Evolutionary conservation across 2,888 invertebrate genomes (phyloP), one percentile per base, ranked within the genome.

Genomic region (Lamproptera curius): DNA sequence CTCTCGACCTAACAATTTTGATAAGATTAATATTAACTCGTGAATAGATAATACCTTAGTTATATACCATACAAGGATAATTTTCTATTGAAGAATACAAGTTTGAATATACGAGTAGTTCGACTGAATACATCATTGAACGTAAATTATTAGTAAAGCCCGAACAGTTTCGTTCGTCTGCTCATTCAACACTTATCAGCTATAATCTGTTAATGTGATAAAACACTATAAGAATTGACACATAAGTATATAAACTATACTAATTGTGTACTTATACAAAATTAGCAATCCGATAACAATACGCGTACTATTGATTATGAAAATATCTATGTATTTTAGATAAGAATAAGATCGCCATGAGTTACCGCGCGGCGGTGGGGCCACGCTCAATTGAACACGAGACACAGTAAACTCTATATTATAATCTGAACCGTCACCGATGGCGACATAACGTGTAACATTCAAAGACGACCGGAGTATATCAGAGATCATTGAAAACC

Each of bases 221-320:
- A 88, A 88, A 88, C 69, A 83, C 87, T 88, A 88, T 85, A 78
- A 83, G 88, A 88, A 88, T 88, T 88, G 88, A 88, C 88, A 88
- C 88, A 88, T 87, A 88, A 88, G 88, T 88, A 88, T 88, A 87
- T 88, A 84, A 84, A 88, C 88, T 88, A 88, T 88, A 86, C 88
- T 87, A 88, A 77, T 86, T 79, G 86, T 87, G 87, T 86, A 83
- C 77, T 73, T 84, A 84, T 86, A 87, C 78, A 85, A 84, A 84
- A 85, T 81, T 81, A 78, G 86, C 85, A 82, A 85, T 85, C 73
- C 78, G 80, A 78, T 76, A 85, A 85, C 81, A 82, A 74, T 82
- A 85, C 76, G 83, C 82, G 72, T 76, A 76, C 79, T 83, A 85
- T 86, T 77, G 81, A 83, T 81, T 82, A 83, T 77, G 77, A 81